Conservation (phyloP, 2,113 vertebrate genomes). For the Rousettus leschenaultii region DNA sequence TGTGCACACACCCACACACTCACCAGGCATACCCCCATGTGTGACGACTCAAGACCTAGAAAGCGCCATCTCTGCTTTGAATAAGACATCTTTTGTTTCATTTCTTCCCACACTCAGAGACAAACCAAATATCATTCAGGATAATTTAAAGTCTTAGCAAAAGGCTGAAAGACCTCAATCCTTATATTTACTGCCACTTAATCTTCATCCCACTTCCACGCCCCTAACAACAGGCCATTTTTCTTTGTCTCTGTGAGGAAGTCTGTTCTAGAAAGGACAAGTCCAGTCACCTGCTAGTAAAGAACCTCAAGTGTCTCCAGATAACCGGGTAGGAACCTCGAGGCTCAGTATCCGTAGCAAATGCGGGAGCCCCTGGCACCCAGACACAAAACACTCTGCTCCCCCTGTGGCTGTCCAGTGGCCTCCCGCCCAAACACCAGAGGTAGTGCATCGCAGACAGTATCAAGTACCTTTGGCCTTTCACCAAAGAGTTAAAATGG, state of each 20-base stretch:
- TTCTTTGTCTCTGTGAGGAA: conserved; percentile 9
- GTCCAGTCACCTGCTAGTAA: not conserved
- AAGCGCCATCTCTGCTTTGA: not conserved
- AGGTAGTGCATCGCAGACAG: not conserved
- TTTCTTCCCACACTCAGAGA: conserved; percentile 15
- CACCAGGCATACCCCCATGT: not conserved
- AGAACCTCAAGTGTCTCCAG: not conserved
- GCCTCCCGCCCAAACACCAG: not conserved
- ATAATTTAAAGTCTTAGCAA: conserved; percentile 22
- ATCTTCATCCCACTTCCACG: not conserved
- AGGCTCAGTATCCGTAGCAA: conserved; percentile 14
- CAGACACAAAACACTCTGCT: not conserved
- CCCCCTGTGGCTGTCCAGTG: rapidly evolving
- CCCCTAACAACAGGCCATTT: not conserved
- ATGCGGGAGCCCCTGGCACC: not conserved
- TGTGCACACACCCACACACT: not conserved
- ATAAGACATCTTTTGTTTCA: not conserved
- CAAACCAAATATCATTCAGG: not conserved
- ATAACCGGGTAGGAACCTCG: not conserved
- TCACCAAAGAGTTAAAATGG: not conserved
- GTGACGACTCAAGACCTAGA: not conserved
- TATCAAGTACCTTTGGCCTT: not conserved
- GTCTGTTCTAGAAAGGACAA: conserved; percentile 1
- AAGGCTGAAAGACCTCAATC: not conserved
- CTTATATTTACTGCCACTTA: not conserved